Percentiles rank a stretch among this genome's conserved stretches.
phyloP scores from a whole-genome alignment of 2,888 invertebrate species.

The Brachyopa scutellaris region DNA sequence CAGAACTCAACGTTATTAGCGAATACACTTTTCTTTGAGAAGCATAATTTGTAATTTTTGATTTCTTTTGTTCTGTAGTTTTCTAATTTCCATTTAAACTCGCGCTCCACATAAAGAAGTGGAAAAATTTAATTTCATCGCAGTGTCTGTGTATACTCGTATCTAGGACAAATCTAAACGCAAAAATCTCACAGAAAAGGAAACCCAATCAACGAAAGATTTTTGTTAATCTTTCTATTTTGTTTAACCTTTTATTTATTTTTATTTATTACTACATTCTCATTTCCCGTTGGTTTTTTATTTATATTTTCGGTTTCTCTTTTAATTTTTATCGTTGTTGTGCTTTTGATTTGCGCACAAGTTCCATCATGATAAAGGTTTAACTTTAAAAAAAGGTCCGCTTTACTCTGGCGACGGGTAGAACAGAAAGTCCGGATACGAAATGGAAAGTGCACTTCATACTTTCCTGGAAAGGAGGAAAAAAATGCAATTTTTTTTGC shows the following conservation, averaged over 20 bases:
- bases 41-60: background rate
- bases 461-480: slow-evolving; percentile 7
- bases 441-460: slow-evolving; percentile 64
- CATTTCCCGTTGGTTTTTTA: background rate
- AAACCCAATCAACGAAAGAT: slow-evolving; percentile 2
- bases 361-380: slow-evolving; percentile 21
- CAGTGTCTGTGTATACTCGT: slow-evolving; percentile 19
- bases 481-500: slow-evolving; percentile 35
- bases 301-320: background rate
- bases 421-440: slow-evolving; percentile 61
- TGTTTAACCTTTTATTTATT: slow-evolving; percentile 21
- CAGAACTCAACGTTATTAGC: too few species aligned
- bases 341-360: slow-evolving; percentile 50
- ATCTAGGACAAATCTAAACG: slow-evolving; percentile 51
- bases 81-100: background rate
- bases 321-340: slow-evolving; percentile 36
- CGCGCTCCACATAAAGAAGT: slow-evolving; percentile 1
- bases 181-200: background rate
- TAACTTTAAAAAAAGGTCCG: too few species aligned
- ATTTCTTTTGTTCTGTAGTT: slow-evolving; percentile 9
- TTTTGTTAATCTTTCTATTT: background rate
- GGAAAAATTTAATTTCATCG: slow-evolving; percentile 30
- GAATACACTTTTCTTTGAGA: background rate
- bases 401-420: too few species aligned
- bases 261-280: slow-evolving; percentile 39